Conservation (phyloP, 2,888 invertebrate species). For the Harpagoxenus sublaevis region DNA sequence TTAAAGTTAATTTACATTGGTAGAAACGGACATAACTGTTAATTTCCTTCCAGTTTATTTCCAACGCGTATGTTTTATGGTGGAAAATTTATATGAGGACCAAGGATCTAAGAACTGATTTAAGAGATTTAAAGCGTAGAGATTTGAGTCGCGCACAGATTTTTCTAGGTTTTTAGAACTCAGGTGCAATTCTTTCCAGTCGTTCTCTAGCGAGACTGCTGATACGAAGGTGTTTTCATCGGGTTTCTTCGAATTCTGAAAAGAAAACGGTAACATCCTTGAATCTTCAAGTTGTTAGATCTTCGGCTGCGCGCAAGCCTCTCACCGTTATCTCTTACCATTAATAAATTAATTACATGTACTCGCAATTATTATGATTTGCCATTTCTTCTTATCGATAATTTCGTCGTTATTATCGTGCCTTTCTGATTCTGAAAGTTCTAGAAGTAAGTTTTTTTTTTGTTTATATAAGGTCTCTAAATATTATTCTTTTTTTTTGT, state of each 20-base stretch:
- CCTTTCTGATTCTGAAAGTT: constrained; percentile 18
- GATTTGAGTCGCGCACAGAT: neutral
- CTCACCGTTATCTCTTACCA: neutral
- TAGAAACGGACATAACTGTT: neutral
- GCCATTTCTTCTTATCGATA: constrained; percentile 22
- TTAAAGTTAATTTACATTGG: no score
- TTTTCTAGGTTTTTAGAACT: neutral
- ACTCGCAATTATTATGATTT: constrained; percentile 24
- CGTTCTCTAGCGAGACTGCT: neutral
- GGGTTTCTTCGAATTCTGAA: neutral
- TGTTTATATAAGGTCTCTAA: neutral
- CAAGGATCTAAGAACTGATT: constrained; percentile 7
- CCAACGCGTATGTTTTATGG: neutral
- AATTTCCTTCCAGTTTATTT: neutral
- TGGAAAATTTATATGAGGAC: neutral
- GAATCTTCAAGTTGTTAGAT: constrained; percentile 19
- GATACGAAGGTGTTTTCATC: neutral
- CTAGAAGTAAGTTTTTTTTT: neutral
- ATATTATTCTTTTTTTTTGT: neutral
- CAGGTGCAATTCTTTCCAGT: neutral
- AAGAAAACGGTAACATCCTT: neutral
- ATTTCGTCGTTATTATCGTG: neutral
- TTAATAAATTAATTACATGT: constrained; percentile 26
- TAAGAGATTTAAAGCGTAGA: neutral
- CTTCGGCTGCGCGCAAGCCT: neutral